These are phyloP conservation scores for Drosophila phalerata DNA, from an alignment of 2,888 invertebrate genomes.

Conservation along the genomic window DNA sequence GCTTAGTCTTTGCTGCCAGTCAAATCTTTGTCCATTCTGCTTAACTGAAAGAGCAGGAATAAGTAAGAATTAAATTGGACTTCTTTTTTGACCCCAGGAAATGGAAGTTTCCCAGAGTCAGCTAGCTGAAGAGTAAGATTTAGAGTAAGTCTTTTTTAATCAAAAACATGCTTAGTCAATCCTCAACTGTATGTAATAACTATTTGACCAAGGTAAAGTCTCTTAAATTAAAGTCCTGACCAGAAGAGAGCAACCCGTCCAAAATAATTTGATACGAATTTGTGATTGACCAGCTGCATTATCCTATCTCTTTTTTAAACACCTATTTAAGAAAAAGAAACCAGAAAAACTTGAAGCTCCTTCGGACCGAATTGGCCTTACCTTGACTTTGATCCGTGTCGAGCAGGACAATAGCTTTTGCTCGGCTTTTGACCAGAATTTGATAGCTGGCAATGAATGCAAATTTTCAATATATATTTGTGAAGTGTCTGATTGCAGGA, in stretches of 20 bases:
- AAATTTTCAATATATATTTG: conserved; percentile 18
- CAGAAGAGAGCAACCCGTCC: neutral
- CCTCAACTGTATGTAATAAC: conserved; percentile 11
- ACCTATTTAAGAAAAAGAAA: neutral
- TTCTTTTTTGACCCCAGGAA: neutral
- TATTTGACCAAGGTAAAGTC: conserved; percentile 21
- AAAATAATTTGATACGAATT: neutral
- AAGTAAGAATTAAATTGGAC: neutral
- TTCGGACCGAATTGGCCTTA: neutral
- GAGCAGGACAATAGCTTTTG: neutral
- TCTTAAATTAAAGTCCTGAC: conserved; percentile 56
- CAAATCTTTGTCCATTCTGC: neutral
- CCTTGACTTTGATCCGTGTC: conserved; percentile 4
- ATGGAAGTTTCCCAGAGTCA: neutral
- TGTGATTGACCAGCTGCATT: neutral
- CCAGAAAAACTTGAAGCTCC: neutral
- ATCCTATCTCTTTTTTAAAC: neutral
- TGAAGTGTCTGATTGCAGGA: conserved; percentile 11
- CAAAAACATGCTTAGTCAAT: neutral
- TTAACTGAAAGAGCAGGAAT: neutral
- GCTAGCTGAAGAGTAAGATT: neutral
- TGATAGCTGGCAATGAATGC: conserved; percentile 5
- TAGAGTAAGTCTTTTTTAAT: too few species aligned
- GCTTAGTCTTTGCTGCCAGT: neutral
- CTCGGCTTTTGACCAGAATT: neutral